These are phyloP conservation scores for Macrochelys suwanniensis DNA, from an alignment of 2,797 vertebrate genomes.

Conservation along the genomic window DNA sequence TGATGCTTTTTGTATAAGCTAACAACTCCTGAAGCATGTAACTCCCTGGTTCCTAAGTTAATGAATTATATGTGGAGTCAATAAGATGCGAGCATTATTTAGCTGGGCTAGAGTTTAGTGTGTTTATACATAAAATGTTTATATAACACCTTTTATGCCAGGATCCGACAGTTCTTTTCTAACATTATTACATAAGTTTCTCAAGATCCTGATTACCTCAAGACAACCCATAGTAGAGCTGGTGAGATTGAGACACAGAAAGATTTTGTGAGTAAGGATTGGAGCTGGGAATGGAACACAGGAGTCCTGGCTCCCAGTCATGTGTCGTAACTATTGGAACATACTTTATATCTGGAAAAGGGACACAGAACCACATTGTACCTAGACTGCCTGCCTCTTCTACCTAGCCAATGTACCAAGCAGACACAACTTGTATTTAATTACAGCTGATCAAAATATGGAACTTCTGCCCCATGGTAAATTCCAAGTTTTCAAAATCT, in stretches of 20 bases:
- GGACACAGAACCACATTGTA: not conserved
- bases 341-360: not conserved
- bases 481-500: not conserved
- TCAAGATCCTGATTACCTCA: constrained; percentile 8
- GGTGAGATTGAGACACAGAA: constrained; percentile 48
- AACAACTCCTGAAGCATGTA: not conserved
- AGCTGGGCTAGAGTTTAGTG: not conserved
- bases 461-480: not conserved
- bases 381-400: constrained; percentile 3
- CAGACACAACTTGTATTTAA: not conserved
- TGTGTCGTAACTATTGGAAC: not conserved
- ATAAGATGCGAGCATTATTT: constrained; percentile 5
- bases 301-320: not conserved
- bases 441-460: not conserved
- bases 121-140: constrained; percentile 2
- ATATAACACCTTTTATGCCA: constrained; percentile 12
- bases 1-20: constrained; percentile 49
- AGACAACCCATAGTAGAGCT: constrained; percentile 37
- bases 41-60: not conserved
- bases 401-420: not conserved
- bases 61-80: constrained; percentile 49
- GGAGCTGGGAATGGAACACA: accelerated
- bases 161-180: constrained; percentile 47
- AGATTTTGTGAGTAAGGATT: not conserved
- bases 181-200: constrained; percentile 9